These are phyloP conservation scores for Drosophila sucinea DNA, from an alignment of 1,140 invertebrate species.

Conservation along the genomic window DNA sequence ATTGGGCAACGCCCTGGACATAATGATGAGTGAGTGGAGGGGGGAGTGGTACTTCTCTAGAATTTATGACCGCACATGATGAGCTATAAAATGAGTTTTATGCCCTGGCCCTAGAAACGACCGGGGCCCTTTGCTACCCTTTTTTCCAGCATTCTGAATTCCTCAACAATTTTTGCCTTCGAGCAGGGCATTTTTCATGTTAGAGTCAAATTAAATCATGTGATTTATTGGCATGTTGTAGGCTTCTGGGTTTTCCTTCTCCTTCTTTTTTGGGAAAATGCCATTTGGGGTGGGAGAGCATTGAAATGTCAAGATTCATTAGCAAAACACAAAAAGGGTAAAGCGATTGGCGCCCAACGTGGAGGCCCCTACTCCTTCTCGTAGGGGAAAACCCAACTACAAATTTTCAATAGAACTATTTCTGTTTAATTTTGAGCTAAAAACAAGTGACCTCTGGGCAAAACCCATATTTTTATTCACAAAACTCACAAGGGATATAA, in stretches of 20 bases:
- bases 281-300: slow-evolving; percentile 45
- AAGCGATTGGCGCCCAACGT: too few species aligned
- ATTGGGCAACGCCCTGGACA: slow-evolving; percentile 76
- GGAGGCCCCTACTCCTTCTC: not conserved
- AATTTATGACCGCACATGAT: slow-evolving; percentile 77
- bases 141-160: slow-evolving; percentile 43
- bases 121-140: slow-evolving; percentile 31
- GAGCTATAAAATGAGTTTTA: slow-evolving; percentile 78
- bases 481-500: slow-evolving; percentile 23
- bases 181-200: slow-evolving; percentile 44
- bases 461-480: slow-evolving; percentile 44
- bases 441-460: slow-evolving; percentile 56
- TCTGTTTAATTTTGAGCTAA: slow-evolving; percentile 1
- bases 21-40: slow-evolving; percentile 26
- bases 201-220: slow-evolving; percentile 73
- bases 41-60: slow-evolving; percentile 40
- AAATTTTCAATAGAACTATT: not conserved
- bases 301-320: slow-evolving; percentile 80
- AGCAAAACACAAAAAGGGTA: slow-evolving; percentile 14
- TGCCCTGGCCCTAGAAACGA: slow-evolving; percentile 43
- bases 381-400: slow-evolving; percentile 31
- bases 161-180: slow-evolving; percentile 72
- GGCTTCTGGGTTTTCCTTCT: slow-evolving; percentile 46
- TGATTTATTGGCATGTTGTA: slow-evolving; percentile 67
- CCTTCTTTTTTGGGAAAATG: slow-evolving; percentile 31